These are phyloP conservation scores for Crioceris asparagi DNA, from an alignment of 2,888 invertebrate species.

Conservation along the genomic window DNA sequence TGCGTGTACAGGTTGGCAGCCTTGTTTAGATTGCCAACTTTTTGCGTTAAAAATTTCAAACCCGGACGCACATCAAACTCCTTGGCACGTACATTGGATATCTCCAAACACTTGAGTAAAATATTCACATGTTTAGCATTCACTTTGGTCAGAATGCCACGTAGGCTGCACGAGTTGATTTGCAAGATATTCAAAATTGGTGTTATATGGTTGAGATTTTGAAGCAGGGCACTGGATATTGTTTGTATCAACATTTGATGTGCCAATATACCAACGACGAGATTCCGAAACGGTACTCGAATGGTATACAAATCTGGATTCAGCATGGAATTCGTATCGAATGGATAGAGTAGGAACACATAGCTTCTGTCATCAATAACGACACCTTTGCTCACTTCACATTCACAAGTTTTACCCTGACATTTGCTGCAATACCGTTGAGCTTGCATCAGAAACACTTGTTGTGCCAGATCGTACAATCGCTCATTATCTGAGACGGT, in stretches of 20 bases:
- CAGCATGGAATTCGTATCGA: constrained; percentile 56
- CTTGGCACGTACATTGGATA: constrained; percentile 70
- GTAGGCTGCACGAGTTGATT: constrained; percentile 35
- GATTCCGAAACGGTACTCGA: constrained; percentile 75
- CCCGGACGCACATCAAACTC: constrained; percentile 88
- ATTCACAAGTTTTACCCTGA: constrained; percentile 35
- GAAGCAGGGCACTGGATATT: constrained; percentile 75
- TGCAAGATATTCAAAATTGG: constrained; percentile 37
- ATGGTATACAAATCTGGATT: constrained; percentile 70
- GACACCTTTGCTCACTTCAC: constrained; percentile 39
- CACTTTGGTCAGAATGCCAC: constrained; percentile 38
- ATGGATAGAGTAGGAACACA: constrained; percentile 75
- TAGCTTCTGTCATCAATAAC: constrained; percentile 76
- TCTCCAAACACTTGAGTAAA: constrained; percentile 66
- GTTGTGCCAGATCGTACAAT: constrained; percentile 79
- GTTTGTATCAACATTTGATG: constrained; percentile 90
- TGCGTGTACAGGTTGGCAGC: constrained; percentile 88
- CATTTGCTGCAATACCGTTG: constrained; percentile 35
- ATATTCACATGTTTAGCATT: constrained; percentile 55
- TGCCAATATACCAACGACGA: constrained; percentile 81
- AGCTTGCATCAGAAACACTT: constrained; percentile 59
- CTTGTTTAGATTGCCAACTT: constrained; percentile 75
- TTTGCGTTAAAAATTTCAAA: constrained; percentile 86
- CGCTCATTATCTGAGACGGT: constrained; percentile 74
- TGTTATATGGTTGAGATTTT: constrained; percentile 41